Evolutionary conservation across 2,888 invertebrate species (phyloP).

Genomic region (Boloria euphrosyne): DNA sequence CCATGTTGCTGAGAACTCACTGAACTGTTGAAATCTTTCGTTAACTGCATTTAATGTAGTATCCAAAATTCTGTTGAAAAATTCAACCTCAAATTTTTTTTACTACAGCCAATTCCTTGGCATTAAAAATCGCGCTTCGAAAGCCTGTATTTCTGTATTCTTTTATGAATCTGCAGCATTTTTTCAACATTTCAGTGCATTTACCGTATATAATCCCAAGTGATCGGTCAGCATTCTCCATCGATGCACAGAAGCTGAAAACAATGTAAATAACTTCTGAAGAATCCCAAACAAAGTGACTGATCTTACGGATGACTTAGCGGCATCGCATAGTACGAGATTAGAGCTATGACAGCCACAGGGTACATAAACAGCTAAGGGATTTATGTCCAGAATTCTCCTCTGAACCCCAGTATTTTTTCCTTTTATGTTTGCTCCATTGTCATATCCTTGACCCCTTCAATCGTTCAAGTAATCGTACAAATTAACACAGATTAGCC

Average conservation of each 20-base stretch:
- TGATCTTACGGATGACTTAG: constrained; percentile 42
- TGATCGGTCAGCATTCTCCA: constrained; percentile 35
- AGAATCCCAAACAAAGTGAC: constrained; percentile 25
- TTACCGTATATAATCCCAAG: constrained; percentile 30
- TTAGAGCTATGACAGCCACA: constrained; percentile 39
- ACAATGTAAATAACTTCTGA: constrained; percentile 26
- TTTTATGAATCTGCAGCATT: constrained; percentile 46
- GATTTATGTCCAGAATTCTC: constrained; percentile 47
- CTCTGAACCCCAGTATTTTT: constrained; percentile 51
- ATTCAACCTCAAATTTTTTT: constrained; percentile 3
- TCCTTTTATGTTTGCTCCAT: constrained; percentile 49
- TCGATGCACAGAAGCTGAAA: constrained; percentile 37
- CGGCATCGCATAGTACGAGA: background rate
- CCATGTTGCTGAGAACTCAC: constrained; percentile 15
- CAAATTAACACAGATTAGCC: no score
- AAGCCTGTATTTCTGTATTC: constrained; percentile 21
- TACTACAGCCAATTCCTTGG: constrained; percentile 47
- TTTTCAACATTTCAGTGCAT: constrained; percentile 35
- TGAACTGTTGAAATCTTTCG: constrained; percentile 43
- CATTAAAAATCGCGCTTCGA: constrained; percentile 18
- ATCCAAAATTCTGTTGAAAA: constrained; percentile 29
- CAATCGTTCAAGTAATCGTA: constrained; percentile 46
- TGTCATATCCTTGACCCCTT: constrained; percentile 47
- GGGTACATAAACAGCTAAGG: constrained; percentile 40
- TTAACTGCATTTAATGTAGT: constrained; percentile 41